These are phyloP conservation scores for Caenorhabditis sp. DNA, from an alignment of 2,888 invertebrate species.

Conservation along the genomic window DNA sequence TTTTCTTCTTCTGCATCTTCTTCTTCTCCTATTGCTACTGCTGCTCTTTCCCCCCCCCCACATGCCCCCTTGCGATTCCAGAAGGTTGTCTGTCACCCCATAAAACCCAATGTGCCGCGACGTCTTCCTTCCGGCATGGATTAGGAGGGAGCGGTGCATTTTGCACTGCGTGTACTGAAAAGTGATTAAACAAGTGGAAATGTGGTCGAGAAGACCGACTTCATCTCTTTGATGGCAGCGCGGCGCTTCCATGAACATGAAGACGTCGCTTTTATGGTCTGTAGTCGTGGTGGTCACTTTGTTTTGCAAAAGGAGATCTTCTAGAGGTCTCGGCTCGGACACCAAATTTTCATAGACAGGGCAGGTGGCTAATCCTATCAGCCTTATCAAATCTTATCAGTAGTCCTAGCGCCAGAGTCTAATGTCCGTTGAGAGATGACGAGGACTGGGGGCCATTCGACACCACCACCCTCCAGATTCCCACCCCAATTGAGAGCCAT, in stretches of 20 bases:
- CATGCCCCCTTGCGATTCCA: no score
- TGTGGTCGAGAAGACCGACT: neutral
- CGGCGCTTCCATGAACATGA: no score
- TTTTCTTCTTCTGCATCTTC: neutral
- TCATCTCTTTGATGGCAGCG: constrained; percentile 52
- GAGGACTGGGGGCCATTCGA: constrained; percentile 23
- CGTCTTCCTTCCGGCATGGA: constrained; percentile 35
- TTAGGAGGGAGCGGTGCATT: constrained; percentile 9
- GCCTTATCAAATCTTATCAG: neutral
- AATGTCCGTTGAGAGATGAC: constrained; percentile 26
- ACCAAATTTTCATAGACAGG: neutral
- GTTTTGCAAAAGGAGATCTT: neutral
- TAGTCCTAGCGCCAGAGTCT: no score
- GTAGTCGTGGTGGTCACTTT: neutral
- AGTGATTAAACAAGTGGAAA: constrained; percentile 50
- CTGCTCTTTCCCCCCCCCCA: no score
- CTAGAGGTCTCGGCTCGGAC: no score
- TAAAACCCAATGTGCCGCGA: constrained; percentile 29
- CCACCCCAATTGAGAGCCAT: constrained; percentile 42
- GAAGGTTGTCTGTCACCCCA: constrained; percentile 41
- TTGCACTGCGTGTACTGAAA: constrained; percentile 40
- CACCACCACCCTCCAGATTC: constrained; percentile 39
- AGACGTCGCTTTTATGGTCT: neutral
- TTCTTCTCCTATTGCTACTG: neutral
- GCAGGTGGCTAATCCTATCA: constrained; percentile 4